Conservation (phyloP, 2,888 invertebrate species). For the Eueremaeus valkanovi region DNA sequence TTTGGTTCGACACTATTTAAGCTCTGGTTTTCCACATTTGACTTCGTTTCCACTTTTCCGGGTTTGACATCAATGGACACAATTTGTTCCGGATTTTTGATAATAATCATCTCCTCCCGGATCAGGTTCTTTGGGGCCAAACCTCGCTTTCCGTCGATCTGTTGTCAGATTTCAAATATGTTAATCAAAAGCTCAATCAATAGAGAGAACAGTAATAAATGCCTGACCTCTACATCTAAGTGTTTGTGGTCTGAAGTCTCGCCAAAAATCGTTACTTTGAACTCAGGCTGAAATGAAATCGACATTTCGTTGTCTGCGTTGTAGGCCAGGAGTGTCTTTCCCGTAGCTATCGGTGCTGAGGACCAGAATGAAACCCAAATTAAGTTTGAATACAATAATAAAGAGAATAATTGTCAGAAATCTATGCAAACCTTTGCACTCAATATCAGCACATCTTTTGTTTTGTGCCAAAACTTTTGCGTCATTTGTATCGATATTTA, state of each 20-base stretch:
- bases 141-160: slow-evolving; percentile 16
- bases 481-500: neutral
- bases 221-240: slow-evolving; percentile 26
- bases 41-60: neutral
- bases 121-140: neutral
- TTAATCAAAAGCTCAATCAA: neutral
- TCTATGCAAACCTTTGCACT: slow-evolving; percentile 14
- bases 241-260: slow-evolving; percentile 37
- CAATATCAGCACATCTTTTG: neutral
- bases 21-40: neutral
- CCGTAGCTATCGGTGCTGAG: neutral
- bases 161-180: no score
- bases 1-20: neutral
- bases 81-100: neutral
- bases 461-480: neutral
- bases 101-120: neutral
- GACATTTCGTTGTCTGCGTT: neutral
- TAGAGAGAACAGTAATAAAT: neutral
- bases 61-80: neutral
- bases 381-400: no score
- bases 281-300: neutral
- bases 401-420: no score
- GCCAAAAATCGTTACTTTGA: slow-evolving; percentile 25
- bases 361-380: neutral
- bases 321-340: neutral